Conservation (phyloP, 2,113 vertebrate species). For the Bubalus kerabau region DNA sequence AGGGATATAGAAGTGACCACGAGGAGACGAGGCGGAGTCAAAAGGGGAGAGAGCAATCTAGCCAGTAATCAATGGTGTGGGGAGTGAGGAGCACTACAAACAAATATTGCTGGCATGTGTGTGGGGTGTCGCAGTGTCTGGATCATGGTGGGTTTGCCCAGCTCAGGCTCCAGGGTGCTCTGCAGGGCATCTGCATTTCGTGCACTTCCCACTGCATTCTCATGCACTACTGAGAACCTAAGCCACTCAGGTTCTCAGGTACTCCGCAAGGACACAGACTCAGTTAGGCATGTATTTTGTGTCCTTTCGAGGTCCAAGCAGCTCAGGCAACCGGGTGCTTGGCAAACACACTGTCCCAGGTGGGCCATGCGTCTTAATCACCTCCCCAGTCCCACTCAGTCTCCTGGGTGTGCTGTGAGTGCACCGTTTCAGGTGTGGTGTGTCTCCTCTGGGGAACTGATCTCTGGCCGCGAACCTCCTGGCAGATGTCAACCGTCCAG, state of each 20-base stretch:
- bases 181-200: not conserved
- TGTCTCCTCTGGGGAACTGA: not conserved
- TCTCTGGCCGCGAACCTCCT: not conserved
- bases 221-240: not conserved
- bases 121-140: rapidly evolving
- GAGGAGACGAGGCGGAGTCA: not conserved
- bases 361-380: rapidly evolving
- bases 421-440: not conserved
- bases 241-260: not conserved
- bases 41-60: not conserved
- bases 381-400: not conserved
- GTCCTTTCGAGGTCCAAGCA: not conserved
- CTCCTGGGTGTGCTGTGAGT: rapidly evolving
- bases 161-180: not conserved
- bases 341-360: rapidly evolving
- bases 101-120: not conserved
- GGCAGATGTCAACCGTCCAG: not conserved
- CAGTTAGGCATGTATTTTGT: not conserved
- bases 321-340: not conserved
- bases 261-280: not conserved
- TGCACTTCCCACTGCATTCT: not conserved
- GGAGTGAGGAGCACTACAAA: not conserved
- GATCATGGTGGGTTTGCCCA: not conserved
- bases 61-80: not conserved
- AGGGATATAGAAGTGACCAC: not conserved